Evolutionary conservation across 2,113 vertebrate species (phyloP).

Genomic region (Pelvicachromis taeniatus): DNA sequence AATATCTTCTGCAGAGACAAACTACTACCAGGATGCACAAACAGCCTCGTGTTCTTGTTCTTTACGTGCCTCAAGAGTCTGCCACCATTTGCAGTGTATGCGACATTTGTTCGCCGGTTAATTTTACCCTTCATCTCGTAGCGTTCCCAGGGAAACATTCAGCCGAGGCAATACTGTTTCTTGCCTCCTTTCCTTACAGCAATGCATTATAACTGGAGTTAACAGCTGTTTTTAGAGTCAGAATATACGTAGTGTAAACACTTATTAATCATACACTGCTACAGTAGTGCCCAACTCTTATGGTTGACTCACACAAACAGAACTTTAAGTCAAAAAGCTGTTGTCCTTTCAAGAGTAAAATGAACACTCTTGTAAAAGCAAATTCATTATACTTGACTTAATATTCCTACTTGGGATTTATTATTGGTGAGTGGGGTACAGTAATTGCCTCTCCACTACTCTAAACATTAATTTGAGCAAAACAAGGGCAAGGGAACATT

Average conservation of each 20-base stretch:
- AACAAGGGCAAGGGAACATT: neutral
- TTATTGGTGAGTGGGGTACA: neutral
- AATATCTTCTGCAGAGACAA: neutral
- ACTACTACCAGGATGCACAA: neutral
- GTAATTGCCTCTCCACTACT: neutral
- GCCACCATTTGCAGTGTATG: neutral
- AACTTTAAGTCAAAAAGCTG: neutral
- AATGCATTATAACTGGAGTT: neutral
- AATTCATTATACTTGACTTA: neutral
- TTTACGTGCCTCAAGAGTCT: neutral
- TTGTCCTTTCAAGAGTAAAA: neutral
- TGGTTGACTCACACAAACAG: neutral
- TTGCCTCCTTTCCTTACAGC: neutral
- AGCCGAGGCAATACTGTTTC: neutral
- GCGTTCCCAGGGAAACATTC: neutral
- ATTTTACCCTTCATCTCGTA: neutral
- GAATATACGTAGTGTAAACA: neutral
- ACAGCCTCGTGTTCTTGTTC: neutral
- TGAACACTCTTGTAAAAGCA: neutral
- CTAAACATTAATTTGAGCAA: slow-evolving; percentile 9
- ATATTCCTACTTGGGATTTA: neutral
- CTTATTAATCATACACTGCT: neutral
- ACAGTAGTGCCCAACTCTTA: neutral
- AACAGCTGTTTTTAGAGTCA: neutral
- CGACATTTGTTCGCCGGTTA: neutral